phyloP scores from a whole-genome alignment of 2,113 vertebrate species.

The Dicerorhinus sumatrensis region DNA sequence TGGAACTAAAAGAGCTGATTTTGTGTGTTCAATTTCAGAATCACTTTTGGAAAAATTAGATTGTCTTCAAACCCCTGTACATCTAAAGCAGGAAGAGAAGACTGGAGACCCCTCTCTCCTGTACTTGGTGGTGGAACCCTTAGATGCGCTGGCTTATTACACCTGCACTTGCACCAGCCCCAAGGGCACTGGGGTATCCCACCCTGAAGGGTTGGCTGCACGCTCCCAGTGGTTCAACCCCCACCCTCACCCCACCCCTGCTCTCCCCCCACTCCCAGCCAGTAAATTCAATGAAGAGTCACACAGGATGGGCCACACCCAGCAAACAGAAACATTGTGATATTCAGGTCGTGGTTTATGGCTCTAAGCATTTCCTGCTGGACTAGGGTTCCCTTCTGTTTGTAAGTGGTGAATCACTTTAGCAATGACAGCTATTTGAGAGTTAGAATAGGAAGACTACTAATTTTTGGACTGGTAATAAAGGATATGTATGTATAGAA shows the following conservation, averaged over 20 bases:
- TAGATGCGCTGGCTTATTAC: neutral
- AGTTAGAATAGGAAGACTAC: neutral
- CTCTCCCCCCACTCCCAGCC: too few relatives aligned
- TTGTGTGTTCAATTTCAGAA: constrained; percentile 31
- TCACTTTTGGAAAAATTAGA: constrained; percentile 22
- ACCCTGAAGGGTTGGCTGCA: neutral
- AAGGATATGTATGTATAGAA: neutral
- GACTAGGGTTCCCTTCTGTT: neutral
- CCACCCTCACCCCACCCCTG: too few relatives aligned
- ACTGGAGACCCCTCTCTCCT: neutral
- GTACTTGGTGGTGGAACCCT: neutral
- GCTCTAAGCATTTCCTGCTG: neutral
- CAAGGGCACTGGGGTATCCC: constrained; percentile 25
- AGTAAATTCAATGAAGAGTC: neutral
- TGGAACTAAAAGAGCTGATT: neutral
- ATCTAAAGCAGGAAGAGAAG: neutral
- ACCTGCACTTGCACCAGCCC: neutral
- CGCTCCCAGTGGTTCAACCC: too few relatives aligned
- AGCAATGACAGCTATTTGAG: neutral
- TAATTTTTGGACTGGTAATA: neutral
- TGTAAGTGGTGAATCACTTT: neutral
- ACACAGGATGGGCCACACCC: neutral
- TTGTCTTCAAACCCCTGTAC: neutral
- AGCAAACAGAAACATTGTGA: neutral
- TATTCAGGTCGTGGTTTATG: constrained; percentile 4